Base-by-base conservation (phyloP, 2,797 vertebrate genomes). In the Lagorchestes hirsutus region DNA sequence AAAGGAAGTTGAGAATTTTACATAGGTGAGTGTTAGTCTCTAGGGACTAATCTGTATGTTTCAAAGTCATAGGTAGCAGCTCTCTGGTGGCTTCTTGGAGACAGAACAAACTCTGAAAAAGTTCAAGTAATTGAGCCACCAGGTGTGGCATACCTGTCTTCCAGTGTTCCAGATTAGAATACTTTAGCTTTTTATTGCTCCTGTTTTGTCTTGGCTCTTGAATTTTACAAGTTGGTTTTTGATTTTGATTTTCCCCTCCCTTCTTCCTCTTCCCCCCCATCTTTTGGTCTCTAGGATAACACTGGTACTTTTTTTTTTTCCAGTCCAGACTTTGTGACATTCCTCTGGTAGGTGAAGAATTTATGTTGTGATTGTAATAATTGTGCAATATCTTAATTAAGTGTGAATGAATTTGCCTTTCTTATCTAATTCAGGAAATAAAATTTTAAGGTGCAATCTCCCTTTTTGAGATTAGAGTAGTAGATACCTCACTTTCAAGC, bases 311-410 rank as follows among this genome's bases (percentile, higher is more conserved):
- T 97, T 91, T 91, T 91, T 98, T 98, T 98, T 98, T 96, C 93
- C 97, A 95, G 91, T 95, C 95, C 95, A 96, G 93, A 93, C 96
- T 97, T n/a, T 94, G 92, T 97, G 96, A 97, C 97, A 97, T 98
- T 98, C 98, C 97, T 92, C 94, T 92, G 95, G 91, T 97, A 97
- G 97, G 94, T 97, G 74, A 90, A 96, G 97, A 98, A 97, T 97
- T 98, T 98, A 40, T 40, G 96, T 98, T 95, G 96, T 92, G 98
- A 97, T 98, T 97, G 97, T 98, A 97, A 97, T 96, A 96, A 95
- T 96, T 97, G 98, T 98, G 98, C 97, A 98, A 97, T 98, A 98
- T 98, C 93, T 97, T 97, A 97, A 97, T 92, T 92, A 46, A 97
- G 34, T 97, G 96, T 98, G 96, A 97, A 95, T 97, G 93, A 97